Base-by-base conservation (phyloP, 2,797 vertebrate genomes). In the Mycteria americana region DNA sequence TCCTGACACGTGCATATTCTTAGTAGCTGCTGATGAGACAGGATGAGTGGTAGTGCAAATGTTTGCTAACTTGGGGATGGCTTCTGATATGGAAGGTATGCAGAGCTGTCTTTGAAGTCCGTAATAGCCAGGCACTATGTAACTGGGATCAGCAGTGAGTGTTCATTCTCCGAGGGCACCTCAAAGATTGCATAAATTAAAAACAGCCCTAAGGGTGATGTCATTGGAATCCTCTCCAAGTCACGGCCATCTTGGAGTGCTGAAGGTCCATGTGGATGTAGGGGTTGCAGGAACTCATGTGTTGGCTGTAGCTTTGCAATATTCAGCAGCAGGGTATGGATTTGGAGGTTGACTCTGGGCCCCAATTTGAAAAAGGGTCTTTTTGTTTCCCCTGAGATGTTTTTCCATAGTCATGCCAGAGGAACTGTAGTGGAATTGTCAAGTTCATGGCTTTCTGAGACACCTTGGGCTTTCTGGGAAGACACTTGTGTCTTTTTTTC, bases 11-110 rank as follows among this genome's bases (percentile, higher is more conserved):
- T 59, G 39, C 63, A 65, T 96, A 97, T 95, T 91, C 92, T 96
- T 96, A 93, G 96, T 68, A 94, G 82, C 93, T 96, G 92, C 51
- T 95, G 92, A 69, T 86, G 93, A 94, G 94, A 85, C 75, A 73
- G 76, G 51, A 81, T 76, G 91, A 97, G 87, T 63, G 89, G 59
- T 84, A 88, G 93, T 73, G 85, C 82, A 94, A 92, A 92, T 73
- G 65, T 95, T 96, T 97, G 85, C 91, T 94, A 74, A 82, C 67
- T 79, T 78, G 51, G 59, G 79, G 67, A 56, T 83, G 63, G 69
- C 54, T 83, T 81, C 87, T 97, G 95, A 96, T 95, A 95, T 0
- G 10, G 56, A 92, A 92, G 85, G 91, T 74, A 96, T 94, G 91
- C 73, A 63, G 67, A 86, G 41, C 54, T 97, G 6, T 89, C 94